Base-by-base conservation (phyloP, 2,113 vertebrate species). In the Spea multiplicata region DNA sequence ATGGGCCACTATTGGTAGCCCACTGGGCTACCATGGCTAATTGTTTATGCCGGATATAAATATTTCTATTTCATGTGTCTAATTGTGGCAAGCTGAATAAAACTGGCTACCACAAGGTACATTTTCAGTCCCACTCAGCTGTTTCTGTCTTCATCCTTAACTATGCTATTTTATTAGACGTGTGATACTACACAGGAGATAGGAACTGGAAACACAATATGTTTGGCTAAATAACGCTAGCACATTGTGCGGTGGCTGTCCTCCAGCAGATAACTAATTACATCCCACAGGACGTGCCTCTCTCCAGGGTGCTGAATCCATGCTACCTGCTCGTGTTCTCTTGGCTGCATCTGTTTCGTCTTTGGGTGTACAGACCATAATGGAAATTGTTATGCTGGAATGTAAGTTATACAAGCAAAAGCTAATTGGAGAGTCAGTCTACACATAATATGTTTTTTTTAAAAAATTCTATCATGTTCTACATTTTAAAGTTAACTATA, bases 251-350 rank as follows among this genome's bases (percentile, higher is more conserved):
- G 50, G 74, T 55, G 46, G 74, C 66, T 6, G 52, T 6, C 55
- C 66, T 68, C 53, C 52, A 61, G 50, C 78, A 61, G 71, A 74
- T 67, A 67, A 68, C 71, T 80, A 73, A 68, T 80, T 74, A 64
- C 70, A 59, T 80, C 78, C 71, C 78, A 12, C 52, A 57, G 78
- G 78, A 80, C 73, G 10, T 10, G 64, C 6, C 61, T 9, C 71
- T 73, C 78, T 80, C 71, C 71, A 48, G 64, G 64, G 78, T 80
- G 64, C 78, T 80, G 78, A 80, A 74, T 74, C 50, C 6, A 44
- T 66, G 47, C 52, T 80, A 73, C 71, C 77, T 80, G 77, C 17
- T 80, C 50, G 66, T 48, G 72, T 13, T 59, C 49, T 65, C 48
- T 5, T n/a, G 6, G 45, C 61, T 47, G 69, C 77, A 79, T 61